These are phyloP conservation scores for Dusona sp. DNA, from an alignment of 2,888 invertebrate species.

Conservation along the genomic window DNA sequence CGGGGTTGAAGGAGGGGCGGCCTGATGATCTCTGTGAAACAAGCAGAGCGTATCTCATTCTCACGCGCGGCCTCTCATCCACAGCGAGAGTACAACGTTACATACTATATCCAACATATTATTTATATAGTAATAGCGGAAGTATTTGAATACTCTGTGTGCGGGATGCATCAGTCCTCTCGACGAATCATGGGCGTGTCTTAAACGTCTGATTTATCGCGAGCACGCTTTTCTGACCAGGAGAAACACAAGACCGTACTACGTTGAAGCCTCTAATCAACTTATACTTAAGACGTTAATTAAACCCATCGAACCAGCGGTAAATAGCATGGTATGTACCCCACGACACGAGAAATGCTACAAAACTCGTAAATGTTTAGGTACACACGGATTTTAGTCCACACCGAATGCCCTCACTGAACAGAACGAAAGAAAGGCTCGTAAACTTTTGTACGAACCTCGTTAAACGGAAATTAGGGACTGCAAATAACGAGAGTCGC, in stretches of 20 bases:
- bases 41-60: constrained; percentile 65
- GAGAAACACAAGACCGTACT: constrained; percentile 18
- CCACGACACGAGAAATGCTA: constrained; percentile 41
- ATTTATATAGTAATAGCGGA: constrained; percentile 58
- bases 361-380: constrained; percentile 59
- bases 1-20: background rate
- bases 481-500: background rate
- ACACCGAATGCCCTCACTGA: constrained; percentile 16
- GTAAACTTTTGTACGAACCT: constrained; percentile 68
- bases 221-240: constrained; percentile 58
- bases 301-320: constrained; percentile 69
- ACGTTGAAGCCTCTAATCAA: constrained; percentile 72
- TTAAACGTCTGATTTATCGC: constrained; percentile 66
- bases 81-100: constrained; percentile 34
- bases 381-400: constrained; percentile 53
- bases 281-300: constrained; percentile 74
- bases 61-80: constrained; percentile 60
- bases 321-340: constrained; percentile 52
- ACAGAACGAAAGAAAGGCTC: constrained; percentile 52
- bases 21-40: constrained; percentile 38
- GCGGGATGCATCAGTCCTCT: constrained; percentile 54
- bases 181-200: constrained; percentile 71
- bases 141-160: constrained; percentile 60
- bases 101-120: constrained; percentile 12
- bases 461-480: constrained; percentile 57